phyloP scores from a whole-genome alignment of 2,113 vertebrate genomes.

The Plecotus auritus region DNA sequence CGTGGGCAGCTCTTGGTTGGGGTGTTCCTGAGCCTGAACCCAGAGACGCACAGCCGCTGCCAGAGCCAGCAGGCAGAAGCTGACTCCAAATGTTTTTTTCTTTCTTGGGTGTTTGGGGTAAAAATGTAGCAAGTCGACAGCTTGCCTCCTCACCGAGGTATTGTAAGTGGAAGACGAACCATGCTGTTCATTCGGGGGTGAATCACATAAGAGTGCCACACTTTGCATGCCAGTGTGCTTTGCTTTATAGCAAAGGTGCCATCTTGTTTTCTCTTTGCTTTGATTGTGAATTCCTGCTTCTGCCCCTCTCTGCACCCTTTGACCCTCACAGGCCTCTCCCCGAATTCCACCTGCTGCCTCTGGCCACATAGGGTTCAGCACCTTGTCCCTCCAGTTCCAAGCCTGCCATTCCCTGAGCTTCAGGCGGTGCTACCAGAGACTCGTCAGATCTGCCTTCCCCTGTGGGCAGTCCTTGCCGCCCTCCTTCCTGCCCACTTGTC shows the following conservation, averaged over 20 bases:
- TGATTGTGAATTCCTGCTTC: not conserved
- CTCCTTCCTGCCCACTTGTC: not conserved
- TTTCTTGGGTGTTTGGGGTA: not conserved
- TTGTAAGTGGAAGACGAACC: rapidly evolving
- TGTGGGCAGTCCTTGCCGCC: rapidly evolving
- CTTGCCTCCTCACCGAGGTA: not conserved
- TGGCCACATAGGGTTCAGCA: rapidly evolving
- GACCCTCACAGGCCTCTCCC: not conserved
- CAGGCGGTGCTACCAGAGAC: rapidly evolving
- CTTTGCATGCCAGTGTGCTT: rapidly evolving
- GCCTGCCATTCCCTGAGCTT: not conserved
- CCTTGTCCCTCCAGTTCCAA: not conserved
- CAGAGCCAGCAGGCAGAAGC: not conserved
- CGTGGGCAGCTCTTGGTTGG: not conserved
- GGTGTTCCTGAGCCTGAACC: rapidly evolving
- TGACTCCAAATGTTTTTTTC: conserved; percentile 17
- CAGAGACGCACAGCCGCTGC: not conserved
- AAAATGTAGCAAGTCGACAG: not conserved
- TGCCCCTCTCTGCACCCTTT: not conserved
- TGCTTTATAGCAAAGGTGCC: not conserved
- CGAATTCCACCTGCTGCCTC: rapidly evolving
- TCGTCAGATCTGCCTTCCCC: too few species aligned
- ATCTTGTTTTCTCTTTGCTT: not conserved
- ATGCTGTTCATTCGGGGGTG: not conserved
- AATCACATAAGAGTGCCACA: not conserved